Evolutionary conservation across 2,888 invertebrate species (phyloP).

Genomic region (Cordilura impudica): DNA sequence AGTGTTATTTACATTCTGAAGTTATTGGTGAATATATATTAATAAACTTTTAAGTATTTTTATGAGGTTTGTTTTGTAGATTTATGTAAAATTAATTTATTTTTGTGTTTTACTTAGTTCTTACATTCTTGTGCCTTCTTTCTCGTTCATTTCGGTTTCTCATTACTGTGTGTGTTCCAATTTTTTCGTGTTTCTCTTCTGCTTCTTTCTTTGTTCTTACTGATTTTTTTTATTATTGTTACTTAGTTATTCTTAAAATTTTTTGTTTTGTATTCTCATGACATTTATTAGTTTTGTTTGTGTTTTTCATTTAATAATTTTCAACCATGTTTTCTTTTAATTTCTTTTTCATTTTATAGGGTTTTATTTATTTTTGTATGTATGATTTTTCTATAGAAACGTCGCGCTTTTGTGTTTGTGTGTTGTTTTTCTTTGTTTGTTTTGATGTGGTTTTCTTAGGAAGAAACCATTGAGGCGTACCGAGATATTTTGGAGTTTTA

Average conservation of each 20-base stretch:
- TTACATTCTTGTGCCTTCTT: constrained; percentile 8
- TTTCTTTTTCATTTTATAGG: background rate
- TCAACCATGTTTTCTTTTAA: background rate
- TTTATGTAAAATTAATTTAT: background rate
- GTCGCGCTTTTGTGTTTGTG: constrained; percentile 1
- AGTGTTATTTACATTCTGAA: background rate
- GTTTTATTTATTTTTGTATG: background rate
- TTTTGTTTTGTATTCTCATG: constrained; percentile 56
- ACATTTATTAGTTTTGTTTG: constrained; percentile 57
- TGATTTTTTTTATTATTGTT: constrained; percentile 28
- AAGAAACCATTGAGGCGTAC: constrained; percentile 24
- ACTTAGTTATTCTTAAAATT: constrained; percentile 34
- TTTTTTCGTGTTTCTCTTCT: background rate
- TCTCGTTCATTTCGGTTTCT: background rate
- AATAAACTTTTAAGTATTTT: background rate
- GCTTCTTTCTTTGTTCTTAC: background rate
- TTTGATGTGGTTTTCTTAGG: constrained; percentile 32
- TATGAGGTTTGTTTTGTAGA: background rate
- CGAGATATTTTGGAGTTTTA: background rate
- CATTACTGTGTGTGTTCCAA: constrained; percentile 1
- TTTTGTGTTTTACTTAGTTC: constrained; percentile 5
- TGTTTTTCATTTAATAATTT: background rate
- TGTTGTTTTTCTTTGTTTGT: constrained; percentile 16
- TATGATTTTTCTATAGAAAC: constrained; percentile 16
- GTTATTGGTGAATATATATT: background rate